Conservation (phyloP, 2,888 invertebrate genomes). For the Cerastis rubricosa region DNA sequence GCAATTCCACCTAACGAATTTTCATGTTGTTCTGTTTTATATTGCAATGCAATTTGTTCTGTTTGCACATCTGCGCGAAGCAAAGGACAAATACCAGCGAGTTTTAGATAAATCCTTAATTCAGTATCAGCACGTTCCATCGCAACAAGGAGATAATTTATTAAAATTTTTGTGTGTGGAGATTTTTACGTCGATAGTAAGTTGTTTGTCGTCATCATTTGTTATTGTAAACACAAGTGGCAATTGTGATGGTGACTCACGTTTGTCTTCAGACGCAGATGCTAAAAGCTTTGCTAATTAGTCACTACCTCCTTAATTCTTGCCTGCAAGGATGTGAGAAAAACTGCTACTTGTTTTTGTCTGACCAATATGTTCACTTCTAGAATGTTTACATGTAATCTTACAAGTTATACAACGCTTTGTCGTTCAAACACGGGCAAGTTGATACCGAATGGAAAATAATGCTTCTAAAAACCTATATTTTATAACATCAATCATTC, state of each 20-base stretch:
- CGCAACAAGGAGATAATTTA: conserved; percentile 49
- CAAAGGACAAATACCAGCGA: conserved; percentile 40
- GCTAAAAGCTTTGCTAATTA: conserved; percentile 72
- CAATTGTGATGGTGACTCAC: conserved; percentile 75
- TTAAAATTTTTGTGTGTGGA: conserved; percentile 46
- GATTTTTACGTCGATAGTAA: conserved; percentile 60
- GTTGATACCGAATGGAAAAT: not conserved
- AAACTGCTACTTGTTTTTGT: conserved; percentile 21
- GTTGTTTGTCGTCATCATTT: conserved; percentile 76
- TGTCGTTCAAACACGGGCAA: not conserved
- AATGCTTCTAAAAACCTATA: conserved; percentile 2
- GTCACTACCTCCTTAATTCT: conserved; percentile 66
- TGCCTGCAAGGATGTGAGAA: conserved; percentile 64
- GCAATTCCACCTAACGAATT: conserved; percentile 74
- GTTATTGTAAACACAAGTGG: conserved; percentile 83
- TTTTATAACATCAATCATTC: conserved; percentile 2
- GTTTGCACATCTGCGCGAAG: conserved; percentile 52
- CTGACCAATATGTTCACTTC: not conserved
- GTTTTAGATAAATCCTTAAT: conserved; percentile 45
- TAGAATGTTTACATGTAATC: not conserved
- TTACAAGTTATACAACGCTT: conserved; percentile 21
- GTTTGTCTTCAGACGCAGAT: conserved; percentile 69
- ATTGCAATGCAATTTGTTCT: conserved; percentile 55
- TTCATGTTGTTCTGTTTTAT: conserved; percentile 57
- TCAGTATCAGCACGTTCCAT: conserved; percentile 51